These are phyloP conservation scores for Thaleichthys pacificus DNA, from an alignment of 2,797 vertebrate genomes.

Conservation along the genomic window DNA sequence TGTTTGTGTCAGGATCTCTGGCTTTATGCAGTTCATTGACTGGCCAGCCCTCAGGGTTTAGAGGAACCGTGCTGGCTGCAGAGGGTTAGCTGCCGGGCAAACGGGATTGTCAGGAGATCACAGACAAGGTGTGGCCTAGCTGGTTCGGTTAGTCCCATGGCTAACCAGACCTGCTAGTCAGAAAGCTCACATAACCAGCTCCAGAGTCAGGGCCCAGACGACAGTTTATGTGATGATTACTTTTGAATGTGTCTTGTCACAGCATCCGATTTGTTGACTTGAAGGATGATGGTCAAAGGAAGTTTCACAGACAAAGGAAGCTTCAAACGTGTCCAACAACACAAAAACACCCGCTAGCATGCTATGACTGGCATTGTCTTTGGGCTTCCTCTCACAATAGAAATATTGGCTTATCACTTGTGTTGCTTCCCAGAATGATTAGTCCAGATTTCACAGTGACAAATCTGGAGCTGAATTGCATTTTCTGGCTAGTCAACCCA, in stretches of 20 bases:
- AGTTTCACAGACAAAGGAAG: background rate
- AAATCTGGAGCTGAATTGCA: background rate
- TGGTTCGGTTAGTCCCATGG: slow-evolving; percentile 6
- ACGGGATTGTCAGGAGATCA: slow-evolving; percentile 47
- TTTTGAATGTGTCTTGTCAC: too few relatives aligned
- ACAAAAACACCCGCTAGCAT: background rate
- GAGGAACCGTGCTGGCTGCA: slow-evolving; percentile 31
- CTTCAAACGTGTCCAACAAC: background rate
- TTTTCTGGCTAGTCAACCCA: background rate
- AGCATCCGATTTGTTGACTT: too few relatives aligned
- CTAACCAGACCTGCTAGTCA: too few relatives aligned
- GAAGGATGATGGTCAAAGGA: too few relatives aligned
- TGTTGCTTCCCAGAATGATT: slow-evolving; percentile 1
- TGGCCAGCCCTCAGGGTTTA: slow-evolving; percentile 49
- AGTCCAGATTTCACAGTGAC: slow-evolving; percentile 13
- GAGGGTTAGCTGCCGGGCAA: slow-evolving; percentile 55
- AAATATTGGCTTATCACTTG: slow-evolving; percentile 12
- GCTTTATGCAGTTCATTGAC: slow-evolving; percentile 43
- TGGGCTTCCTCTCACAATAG: background rate
- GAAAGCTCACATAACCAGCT: background rate
- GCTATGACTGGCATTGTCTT: background rate
- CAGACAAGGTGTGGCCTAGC: slow-evolving; percentile 43
- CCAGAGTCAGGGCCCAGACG: background rate
- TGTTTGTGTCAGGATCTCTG: slow-evolving; percentile 33
- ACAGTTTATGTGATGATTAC: too few relatives aligned